These are phyloP conservation scores for Notechis scutatus DNA, from an alignment of 2,113 vertebrate genomes.

Conservation along the genomic window DNA sequence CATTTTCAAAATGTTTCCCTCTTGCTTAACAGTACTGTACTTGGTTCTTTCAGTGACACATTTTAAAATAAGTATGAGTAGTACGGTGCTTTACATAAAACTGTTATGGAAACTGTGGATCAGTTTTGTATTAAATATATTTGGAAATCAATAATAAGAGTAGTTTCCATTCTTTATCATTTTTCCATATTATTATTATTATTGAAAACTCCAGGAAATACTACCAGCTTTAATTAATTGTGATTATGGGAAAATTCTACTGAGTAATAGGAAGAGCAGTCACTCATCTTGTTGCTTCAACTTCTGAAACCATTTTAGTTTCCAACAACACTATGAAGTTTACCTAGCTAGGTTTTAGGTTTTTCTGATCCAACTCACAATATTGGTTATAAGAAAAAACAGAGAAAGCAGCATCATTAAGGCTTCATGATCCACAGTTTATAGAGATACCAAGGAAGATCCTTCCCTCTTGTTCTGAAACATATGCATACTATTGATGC, in stretches of 20 bases:
- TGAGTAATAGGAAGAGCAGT: background rate
- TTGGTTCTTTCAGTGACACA: background rate
- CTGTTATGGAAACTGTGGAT: background rate
- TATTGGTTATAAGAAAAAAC: background rate
- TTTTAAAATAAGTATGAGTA: background rate
- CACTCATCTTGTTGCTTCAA: background rate
- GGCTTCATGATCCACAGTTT: background rate
- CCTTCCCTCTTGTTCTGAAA: background rate
- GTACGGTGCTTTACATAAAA: background rate
- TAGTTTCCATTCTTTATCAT: background rate
- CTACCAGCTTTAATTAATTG: background rate
- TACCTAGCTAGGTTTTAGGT: background rate
- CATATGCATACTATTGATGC: background rate
- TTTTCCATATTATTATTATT: background rate
- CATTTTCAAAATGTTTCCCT: conserved; percentile 1
- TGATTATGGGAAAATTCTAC: background rate
- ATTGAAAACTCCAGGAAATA: background rate
- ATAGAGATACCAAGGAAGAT: conserved; percentile 27
- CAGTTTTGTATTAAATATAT: background rate
- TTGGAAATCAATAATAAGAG: background rate
- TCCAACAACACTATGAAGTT: background rate
- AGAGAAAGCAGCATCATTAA: background rate
- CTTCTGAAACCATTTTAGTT: conserved; percentile 21
- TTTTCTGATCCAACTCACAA: conserved; percentile 37
- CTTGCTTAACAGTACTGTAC: conserved; percentile 39